Evolutionary conservation across 1,140 invertebrate genomes (phyloP).

Genomic region (Calephelis nemesis): DNA sequence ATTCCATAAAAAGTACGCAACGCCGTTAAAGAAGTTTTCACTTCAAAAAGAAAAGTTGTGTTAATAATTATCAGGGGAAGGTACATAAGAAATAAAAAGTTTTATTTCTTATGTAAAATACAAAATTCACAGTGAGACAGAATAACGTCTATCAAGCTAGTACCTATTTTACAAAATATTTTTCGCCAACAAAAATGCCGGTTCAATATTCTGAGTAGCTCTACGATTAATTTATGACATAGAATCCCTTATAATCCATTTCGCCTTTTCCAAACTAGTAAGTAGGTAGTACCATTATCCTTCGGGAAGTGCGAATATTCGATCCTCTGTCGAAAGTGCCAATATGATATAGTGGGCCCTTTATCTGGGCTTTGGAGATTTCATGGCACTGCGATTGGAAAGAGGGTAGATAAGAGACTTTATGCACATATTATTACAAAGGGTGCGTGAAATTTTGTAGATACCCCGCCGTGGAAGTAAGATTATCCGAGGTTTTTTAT

Average conservation of each 20-base stretch:
- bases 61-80: too few species aligned
- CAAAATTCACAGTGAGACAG: too few species aligned
- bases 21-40: too few species aligned
- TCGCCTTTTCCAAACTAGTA: constrained; percentile 26
- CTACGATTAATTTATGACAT: background rate
- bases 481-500: constrained; percentile 44
- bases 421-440: constrained; percentile 61
- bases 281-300: constrained; percentile 50
- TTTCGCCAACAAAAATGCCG: too few species aligned
- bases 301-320: constrained; percentile 62
- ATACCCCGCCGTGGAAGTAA: constrained; percentile 52
- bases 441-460: constrained; percentile 71
- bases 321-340: constrained; percentile 58
- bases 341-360: constrained; percentile 71
- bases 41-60: too few species aligned
- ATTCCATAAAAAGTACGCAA: too few species aligned
- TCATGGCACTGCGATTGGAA: constrained; percentile 41
- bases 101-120: too few species aligned
- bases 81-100: too few species aligned
- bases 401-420: constrained; percentile 65
- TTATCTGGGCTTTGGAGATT: constrained; percentile 53
- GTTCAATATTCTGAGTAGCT: too few species aligned
- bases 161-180: too few species aligned
- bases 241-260: constrained; percentile 35
- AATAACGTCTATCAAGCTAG: too few species aligned